Evolutionary conservation across 1,140 invertebrate species (phyloP), one percentile per base, ranked within the genome.

Genomic region (Hylyphantes graminicola): DNA sequence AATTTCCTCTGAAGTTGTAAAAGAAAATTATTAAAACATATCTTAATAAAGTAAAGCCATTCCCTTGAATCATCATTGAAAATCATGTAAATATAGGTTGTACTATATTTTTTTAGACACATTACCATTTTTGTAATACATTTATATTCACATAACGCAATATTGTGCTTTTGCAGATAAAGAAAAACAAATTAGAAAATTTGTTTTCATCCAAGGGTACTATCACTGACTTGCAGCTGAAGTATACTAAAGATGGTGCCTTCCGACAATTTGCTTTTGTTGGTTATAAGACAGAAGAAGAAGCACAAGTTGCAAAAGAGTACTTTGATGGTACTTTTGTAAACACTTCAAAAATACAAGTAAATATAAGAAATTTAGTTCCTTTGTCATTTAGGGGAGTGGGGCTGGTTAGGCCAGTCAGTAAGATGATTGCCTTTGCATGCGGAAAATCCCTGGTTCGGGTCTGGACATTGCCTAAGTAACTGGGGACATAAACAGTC

Each of bases 211-310:
- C 93, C 86, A 94, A 96, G 89, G 96, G 96, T 35, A 90, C 92
- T 78, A 93, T 98, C 9, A 98, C 97, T 2, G 97, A 99, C 91
- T 92, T 97, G 17, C 94, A 96, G 87, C 89, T 98, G 5, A 98
- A 98, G 89, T 97, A 94, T 88, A 97, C 95, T 0, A 93, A 94
- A 87, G 93, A 97, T 91, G 97, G 97, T 12, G 93, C 94, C 88
- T 98, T 98, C 90, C 91, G 97, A 87, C 93, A 94, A 87, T 98
- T 98, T 92, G 95, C 93, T 17, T 98, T 98, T 89, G 90, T 99
- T 87, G 97, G 97, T 15, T 98, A 93, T 89, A 93, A 94, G 88
- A 93, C 90, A 72, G 94, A 94, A 87, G 92, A 94, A 83, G 93
- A 96, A 89, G 96, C 96, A 0, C 83, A 92, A 78, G 90, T 90